Evolutionary conservation across 2,797 vertebrate species (phyloP).

Genomic region (Melanotaenia trifasciata): DNA sequence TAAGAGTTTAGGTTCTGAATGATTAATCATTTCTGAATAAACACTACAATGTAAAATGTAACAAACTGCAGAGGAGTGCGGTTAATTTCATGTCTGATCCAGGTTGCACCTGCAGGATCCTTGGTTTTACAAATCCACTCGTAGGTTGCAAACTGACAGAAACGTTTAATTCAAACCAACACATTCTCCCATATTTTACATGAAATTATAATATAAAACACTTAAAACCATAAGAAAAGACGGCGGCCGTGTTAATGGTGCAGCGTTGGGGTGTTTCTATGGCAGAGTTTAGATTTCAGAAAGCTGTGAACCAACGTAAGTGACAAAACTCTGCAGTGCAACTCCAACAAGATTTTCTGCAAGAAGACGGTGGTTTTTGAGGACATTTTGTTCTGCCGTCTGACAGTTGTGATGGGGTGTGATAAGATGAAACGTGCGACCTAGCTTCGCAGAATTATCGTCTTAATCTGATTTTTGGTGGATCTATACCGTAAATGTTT

Average conservation of each 20-base stretch:
- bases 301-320: background rate
- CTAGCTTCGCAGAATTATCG: conserved; percentile 9
- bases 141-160: no score
- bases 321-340: background rate
- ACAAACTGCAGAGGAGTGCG: no score
- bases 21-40: no score
- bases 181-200: background rate
- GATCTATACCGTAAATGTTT: background rate
- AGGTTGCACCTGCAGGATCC: no score
- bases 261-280: background rate
- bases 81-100: no score
- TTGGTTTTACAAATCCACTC: no score
- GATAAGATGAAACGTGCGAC: background rate
- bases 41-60: no score
- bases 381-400: background rate
- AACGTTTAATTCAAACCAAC: background rate
- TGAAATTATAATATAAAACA: background rate
- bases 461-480: background rate
- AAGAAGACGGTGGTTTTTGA: conserved; percentile 4
- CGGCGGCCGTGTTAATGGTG: background rate
- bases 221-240: background rate
- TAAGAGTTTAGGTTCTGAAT: no score
- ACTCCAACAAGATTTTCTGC: background rate
- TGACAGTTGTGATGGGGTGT: background rate
- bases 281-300: background rate